These are phyloP conservation scores for Kuschelorhynchus macadamiae DNA, from an alignment of 2,888 invertebrate genomes.

Conservation along the genomic window DNA sequence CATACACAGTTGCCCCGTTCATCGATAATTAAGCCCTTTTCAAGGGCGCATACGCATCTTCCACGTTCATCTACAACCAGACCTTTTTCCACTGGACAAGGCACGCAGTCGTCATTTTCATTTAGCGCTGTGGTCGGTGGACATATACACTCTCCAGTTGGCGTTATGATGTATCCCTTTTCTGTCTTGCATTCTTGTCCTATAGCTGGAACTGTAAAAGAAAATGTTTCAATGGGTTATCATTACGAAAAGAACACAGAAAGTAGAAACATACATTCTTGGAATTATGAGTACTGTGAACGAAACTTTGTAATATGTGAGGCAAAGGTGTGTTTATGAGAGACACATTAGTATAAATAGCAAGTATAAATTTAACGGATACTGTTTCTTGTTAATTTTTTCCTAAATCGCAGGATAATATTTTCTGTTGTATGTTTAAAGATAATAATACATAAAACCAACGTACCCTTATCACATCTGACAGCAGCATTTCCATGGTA, in stretches of 20 bases:
- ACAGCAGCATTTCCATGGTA: slow-evolving; percentile 90
- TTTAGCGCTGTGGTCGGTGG: slow-evolving; percentile 84
- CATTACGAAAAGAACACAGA: too few relatives aligned
- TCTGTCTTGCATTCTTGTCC: slow-evolving; percentile 73
- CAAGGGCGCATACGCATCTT: slow-evolving; percentile 85
- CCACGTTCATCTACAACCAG: slow-evolving; percentile 83
- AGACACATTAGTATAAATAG: too few relatives aligned
- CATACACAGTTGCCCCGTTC: slow-evolving; percentile 84
- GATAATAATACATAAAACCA: too few relatives aligned
- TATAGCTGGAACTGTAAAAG: slow-evolving; percentile 35
- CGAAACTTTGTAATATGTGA: too few relatives aligned
- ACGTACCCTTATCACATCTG: slow-evolving; percentile 85
- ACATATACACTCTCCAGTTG: slow-evolving; percentile 81
- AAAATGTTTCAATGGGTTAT: slow-evolving; percentile 55
- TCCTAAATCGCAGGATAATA: too few relatives aligned
- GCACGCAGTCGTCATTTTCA: slow-evolving; percentile 82
- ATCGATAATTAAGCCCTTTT: slow-evolving; percentile 83
- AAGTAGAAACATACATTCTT: too few relatives aligned
- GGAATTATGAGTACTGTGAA: too few relatives aligned
- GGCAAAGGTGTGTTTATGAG: too few relatives aligned
- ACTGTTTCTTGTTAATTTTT: too few relatives aligned
- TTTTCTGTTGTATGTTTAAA: too few relatives aligned
- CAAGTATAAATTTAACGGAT: too few relatives aligned
- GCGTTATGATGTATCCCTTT: slow-evolving; percentile 77
- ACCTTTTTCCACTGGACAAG: slow-evolving; percentile 80